Evolutionary conservation across 2,797 vertebrate genomes (phyloP), one percentile per base, ranked within the genome.

Genomic region (Scolopax bukidnonensis): DNA sequence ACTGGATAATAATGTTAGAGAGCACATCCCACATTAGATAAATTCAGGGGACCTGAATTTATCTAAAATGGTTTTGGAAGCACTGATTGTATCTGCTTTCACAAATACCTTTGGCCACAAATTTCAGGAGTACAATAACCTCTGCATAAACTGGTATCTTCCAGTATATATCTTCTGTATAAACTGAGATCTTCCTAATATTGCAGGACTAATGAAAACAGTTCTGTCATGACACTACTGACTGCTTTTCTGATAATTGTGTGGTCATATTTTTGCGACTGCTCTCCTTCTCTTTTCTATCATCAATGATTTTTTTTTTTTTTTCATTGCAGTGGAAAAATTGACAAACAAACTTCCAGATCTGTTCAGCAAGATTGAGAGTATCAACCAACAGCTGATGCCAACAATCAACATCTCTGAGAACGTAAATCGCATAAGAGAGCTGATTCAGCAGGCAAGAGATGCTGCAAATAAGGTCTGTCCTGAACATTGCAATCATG

Each of bases 381-480:
- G 97, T 79, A 98, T 99, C 94, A 99, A 98, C 83, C 98, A 98
- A 20, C 97, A 99, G 93, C 92, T 99, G 25, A 92, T 98, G 60
- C 98, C 98, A 13, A 79, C 98, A 69, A 98, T 86, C 96, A 99
- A 99, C 94, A 98, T 99, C 85, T 98, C 99, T 21, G 98, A 99
- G 53, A 99, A 99, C 9, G 98, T 99, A 85, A 98, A 98, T 93
- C 99, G 98, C 75, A 98, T 99, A 87, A 98, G 99, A 95, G 99
- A 99, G 54, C 98, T 99, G 61, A 99, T 99, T 67, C 98, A 99
- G 92, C 98, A 99, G 80, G 99, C 99, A 14, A 98, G 99, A 54
- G 98, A 99, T 36, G 99, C 99, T 56, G 99, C 99, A 11, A 99
- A 99, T 95, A 99, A 98, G 99, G 99, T 99, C 84, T 91, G 98